Evolutionary conservation across 1,140 invertebrate species (phyloP).

Genomic region (Forficula auricularia): DNA sequence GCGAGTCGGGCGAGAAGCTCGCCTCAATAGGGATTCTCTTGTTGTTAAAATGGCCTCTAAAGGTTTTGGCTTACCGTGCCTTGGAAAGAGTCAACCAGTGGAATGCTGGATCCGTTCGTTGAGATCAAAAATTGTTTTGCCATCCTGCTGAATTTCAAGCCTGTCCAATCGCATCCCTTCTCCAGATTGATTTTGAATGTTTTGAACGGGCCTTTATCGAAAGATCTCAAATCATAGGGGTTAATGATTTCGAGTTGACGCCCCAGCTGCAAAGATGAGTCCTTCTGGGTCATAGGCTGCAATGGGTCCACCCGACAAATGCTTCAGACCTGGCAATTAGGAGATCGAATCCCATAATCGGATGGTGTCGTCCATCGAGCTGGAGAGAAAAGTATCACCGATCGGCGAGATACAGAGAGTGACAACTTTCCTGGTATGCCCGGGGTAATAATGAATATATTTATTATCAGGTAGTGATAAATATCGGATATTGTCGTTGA

Average conservation of each 20-base stretch:
- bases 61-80: slow-evolving; percentile 87
- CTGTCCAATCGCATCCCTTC: slow-evolving; percentile 94
- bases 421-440: slow-evolving; percentile 95
- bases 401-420: slow-evolving; percentile 91
- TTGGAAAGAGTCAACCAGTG: slow-evolving; percentile 93
- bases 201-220: slow-evolving; percentile 94
- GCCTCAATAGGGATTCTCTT: slow-evolving; percentile 85
- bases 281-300: slow-evolving; percentile 98
- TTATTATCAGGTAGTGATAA: slow-evolving; percentile 97
- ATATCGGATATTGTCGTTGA: slow-evolving; percentile 95
- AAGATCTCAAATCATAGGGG: slow-evolving; percentile 84
- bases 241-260: slow-evolving; percentile 95
- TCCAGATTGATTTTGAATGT: slow-evolving; percentile 92
- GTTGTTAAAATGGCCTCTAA: slow-evolving; percentile 81
- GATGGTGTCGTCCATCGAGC: slow-evolving; percentile 93
- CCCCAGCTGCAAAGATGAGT: slow-evolving; percentile 95
- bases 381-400: slow-evolving; percentile 94
- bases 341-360: slow-evolving; percentile 91
- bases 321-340: slow-evolving; percentile 94
- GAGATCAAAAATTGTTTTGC: slow-evolving; percentile 94
- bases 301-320: slow-evolving; percentile 82
- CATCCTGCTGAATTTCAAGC: slow-evolving; percentile 91
- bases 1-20: slow-evolving; percentile 84
- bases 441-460: slow-evolving; percentile 84
- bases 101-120: slow-evolving; percentile 86